Conservation (phyloP, 2,797 vertebrate genomes). For the Uromys caudimaculatus region DNA sequence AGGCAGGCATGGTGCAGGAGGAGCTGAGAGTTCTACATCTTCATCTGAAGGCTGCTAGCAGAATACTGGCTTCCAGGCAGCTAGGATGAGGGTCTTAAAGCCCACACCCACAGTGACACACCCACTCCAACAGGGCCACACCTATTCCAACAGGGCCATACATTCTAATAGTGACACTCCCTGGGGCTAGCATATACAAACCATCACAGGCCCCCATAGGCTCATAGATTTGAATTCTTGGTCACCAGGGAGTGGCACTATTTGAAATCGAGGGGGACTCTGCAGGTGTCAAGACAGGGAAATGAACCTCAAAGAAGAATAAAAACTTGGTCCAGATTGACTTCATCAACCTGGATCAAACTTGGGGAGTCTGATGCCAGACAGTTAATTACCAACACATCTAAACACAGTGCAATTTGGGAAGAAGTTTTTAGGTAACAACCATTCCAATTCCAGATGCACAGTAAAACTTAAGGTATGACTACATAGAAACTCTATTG, state of each 20-base stretch:
- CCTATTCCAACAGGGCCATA: not conserved
- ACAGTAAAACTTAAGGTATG: not conserved
- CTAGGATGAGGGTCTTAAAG: not conserved
- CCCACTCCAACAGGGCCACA: not conserved
- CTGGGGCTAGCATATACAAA: not conserved
- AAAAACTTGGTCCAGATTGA: not conserved
- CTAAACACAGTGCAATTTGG: not conserved
- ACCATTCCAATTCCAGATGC: no score
- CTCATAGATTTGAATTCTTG: not conserved
- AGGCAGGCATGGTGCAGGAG: not conserved
- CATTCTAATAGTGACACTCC: not conserved
- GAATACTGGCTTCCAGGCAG: not conserved
- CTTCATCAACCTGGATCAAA: not conserved
- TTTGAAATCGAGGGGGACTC: not conserved
- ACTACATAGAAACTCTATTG: not conserved
- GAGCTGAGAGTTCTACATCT: not conserved
- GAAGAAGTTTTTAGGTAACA: not conserved
- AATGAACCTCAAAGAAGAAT: not conserved
- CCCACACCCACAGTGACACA: not conserved
- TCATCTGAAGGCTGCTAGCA: not conserved
- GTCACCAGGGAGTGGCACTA: not conserved
- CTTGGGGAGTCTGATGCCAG: not conserved
- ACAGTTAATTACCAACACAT: not conserved
- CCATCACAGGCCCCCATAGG: not conserved
- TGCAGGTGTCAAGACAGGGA: not conserved